Percentiles rank a stretch among this genome's conserved stretches.
phyloP scores from a whole-genome alignment of 1,140 invertebrate species.

The Pogonognathellus flavescens region DNA sequence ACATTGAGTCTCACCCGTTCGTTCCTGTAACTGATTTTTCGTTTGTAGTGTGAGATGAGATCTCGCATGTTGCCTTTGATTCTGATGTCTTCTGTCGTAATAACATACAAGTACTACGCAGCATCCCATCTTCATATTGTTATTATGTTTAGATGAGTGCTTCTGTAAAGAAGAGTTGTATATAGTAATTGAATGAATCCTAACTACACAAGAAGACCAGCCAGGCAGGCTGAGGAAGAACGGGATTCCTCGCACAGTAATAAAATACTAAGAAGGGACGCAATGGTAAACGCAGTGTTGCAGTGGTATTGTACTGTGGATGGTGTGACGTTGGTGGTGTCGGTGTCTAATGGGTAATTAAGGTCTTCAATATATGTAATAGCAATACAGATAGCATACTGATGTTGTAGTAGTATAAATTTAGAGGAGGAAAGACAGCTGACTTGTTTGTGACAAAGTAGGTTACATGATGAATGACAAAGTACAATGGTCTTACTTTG shows the following conservation, averaged over 20 bases:
- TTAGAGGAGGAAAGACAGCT: slow-evolving; percentile 46
- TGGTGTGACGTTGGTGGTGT: slow-evolving; percentile 37
- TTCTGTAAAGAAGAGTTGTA: no score
- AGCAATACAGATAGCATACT: no score
- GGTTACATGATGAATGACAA: slow-evolving; percentile 52
- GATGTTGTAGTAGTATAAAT: slow-evolving; percentile 26
- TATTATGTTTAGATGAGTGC: no score
- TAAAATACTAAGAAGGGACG: no score
- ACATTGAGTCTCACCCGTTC: neutral
- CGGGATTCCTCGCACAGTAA: neutral
- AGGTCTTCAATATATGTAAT: slow-evolving; percentile 34
- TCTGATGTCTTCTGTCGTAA: no score
- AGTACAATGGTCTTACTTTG: slow-evolving; percentile 53
- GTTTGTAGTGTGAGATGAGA: neutral
- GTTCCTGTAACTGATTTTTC: neutral
- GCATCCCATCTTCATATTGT: no score
- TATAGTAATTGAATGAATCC: no score
- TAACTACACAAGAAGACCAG: no score
- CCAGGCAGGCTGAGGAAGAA: neutral
- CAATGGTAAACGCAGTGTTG: neutral
- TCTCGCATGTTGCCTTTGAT: no score
- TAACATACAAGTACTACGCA: no score
- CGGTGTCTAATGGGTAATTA: slow-evolving; percentile 46
- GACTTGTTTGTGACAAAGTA: slow-evolving; percentile 57
- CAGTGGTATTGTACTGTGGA: neutral